These are phyloP conservation scores for Cryptocephalus primarius DNA, from an alignment of 2,888 invertebrate species.

Conservation along the genomic window DNA sequence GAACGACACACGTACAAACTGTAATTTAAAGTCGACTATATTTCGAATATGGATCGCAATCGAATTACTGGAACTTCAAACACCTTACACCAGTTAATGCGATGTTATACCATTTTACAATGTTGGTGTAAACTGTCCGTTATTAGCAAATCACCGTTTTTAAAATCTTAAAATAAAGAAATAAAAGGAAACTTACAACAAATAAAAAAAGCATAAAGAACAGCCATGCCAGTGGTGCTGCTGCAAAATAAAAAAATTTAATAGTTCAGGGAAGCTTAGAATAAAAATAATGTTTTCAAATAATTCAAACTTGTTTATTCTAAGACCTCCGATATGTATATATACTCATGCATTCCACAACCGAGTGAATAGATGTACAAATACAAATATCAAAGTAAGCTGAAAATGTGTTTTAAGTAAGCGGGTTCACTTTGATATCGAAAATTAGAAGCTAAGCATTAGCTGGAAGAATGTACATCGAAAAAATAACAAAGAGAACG, in stretches of 20 bases:
- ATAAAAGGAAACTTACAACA: constrained; percentile 31
- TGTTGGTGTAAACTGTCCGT: too few relatives aligned
- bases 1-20: constrained; percentile 99
- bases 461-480: constrained; percentile 12
- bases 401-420: too few relatives aligned
- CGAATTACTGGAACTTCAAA: background rate
- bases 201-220: constrained; percentile 29
- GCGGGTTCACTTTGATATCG: background rate
- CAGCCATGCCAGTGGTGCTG: constrained; percentile 35
- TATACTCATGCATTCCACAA: too few relatives aligned
- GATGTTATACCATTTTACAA: constrained; percentile 1
- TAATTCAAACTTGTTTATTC: too few relatives aligned
- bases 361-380: too few relatives aligned
- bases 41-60: too few relatives aligned
- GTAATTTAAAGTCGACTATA: constrained; percentile 7
- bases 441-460: constrained; percentile 12
- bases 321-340: too few relatives aligned
- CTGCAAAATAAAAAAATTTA: constrained; percentile 33
- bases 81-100: constrained; percentile 2
- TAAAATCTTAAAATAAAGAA: too few relatives aligned
- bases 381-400: too few relatives aligned
- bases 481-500: constrained; percentile 12
- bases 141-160: too few relatives aligned
- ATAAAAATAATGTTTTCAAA: background rate
- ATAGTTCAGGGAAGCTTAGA: background rate